Percentiles rank a stretch among this genome's conserved stretches.
Conservation (phyloP, 2,113 vertebrate species). For the Microcebus murinus region DNA sequence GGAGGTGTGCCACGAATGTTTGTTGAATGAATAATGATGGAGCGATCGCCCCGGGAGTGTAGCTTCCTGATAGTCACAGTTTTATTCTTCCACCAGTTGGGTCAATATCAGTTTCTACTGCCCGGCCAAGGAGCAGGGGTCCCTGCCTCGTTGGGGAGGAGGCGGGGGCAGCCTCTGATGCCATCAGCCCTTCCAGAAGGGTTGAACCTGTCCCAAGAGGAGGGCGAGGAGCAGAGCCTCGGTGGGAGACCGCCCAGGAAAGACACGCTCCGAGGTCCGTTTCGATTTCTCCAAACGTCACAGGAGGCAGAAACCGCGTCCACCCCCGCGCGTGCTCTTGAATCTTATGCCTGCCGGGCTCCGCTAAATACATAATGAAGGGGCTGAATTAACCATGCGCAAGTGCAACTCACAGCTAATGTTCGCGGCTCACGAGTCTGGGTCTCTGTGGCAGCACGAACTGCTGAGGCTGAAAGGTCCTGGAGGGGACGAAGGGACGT, state of each 20-base stretch:
- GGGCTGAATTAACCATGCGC: conserved; percentile 66
- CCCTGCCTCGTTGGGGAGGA: background rate
- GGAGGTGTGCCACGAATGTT: background rate
- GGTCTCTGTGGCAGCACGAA: background rate
- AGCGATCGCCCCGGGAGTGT: fast-evolving
- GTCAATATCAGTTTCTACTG: conserved; percentile 10
- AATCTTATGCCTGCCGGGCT: conserved; percentile 59
- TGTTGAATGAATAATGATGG: background rate
- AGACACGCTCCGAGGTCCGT: conserved; percentile 47
- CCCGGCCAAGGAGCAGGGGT: background rate
- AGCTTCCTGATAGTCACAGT: background rate
- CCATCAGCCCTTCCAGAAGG: conserved; percentile 68
- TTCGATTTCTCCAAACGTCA: background rate
- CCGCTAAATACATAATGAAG: conserved; percentile 65
- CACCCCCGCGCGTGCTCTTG: conserved; percentile 42
- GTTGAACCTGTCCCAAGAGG: conserved; percentile 38
- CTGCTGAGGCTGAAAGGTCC: background rate
- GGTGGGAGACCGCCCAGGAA: conserved; percentile 33
- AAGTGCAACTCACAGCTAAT: conserved; percentile 67
- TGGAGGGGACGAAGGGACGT: background rate
- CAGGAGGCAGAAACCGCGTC: conserved; percentile 51
- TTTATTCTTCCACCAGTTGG: background rate
- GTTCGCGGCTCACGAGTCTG: conserved; percentile 55
- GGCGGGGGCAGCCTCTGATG: background rate
- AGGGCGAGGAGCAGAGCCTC: background rate